Base-by-base conservation (phyloP, 2,113 vertebrate genomes). In the Cygnus buccinator region DNA sequence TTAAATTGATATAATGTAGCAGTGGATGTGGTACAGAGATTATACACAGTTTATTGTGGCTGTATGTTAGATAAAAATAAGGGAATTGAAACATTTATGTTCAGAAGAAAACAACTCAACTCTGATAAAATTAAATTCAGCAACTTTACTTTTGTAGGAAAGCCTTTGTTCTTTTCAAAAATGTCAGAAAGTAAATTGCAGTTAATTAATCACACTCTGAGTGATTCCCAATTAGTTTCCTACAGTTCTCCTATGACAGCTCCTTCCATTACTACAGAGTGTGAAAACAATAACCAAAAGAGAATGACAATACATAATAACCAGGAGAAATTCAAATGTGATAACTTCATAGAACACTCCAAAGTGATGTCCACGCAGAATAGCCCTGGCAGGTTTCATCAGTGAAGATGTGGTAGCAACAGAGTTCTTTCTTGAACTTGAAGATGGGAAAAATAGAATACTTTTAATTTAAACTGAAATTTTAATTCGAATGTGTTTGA, bases 141-240 rank as follows among this genome's bases (percentile, higher is more conserved):
- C 62, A 94, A 90, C 66, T 94, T 89, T 77, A 72, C 52, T 84
- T 95, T 37, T 54, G 37, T 33, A 61, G n/a, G 28, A 91, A 89
- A 85, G 41, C 48, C 54, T 95, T 95, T 94, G 16, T 95, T 95
- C 31, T 35, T 90, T 95, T 93, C 48, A 91, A 76, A 94, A 94
- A 85, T 94, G 87, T 84, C 73, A 93, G 80, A 96, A 94, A 92
- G 44, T 81, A 92, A 94, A 94, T 94, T 94, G 75, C 61, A 81
- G 68, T 87, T 90, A 93, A 95, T 97, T 95, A 97, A 96, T 95
- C 95, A 95, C 87, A 94, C 62, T 80, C 72, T 90, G 84, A 95
- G 71, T 95, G 93, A 96, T 93, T 97, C 73, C 71, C 89, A 96
- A 91, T 97, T 97, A 97, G 89, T 95, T 97, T 94, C 93, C 94